Evolutionary conservation across 2,113 vertebrate genomes (phyloP).

Genomic region (Haemorhous mexicanus): DNA sequence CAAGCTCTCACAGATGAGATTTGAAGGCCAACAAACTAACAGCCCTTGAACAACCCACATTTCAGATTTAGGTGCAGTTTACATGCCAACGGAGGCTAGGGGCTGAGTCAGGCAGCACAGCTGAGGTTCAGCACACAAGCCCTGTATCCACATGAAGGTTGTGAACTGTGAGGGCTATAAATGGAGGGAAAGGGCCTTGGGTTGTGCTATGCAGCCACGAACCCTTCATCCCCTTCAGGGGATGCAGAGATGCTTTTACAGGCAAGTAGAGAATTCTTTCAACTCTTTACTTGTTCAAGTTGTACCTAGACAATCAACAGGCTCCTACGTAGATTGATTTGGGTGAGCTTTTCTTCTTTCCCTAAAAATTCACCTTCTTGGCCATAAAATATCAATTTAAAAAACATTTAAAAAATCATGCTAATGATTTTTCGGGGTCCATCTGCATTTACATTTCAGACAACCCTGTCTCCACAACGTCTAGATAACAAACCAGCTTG

Average conservation of each 20-base stretch:
- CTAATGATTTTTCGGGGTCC: neutral
- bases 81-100: neutral
- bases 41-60: neutral
- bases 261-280: neutral
- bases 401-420: neutral
- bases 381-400: neutral
- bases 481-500: neutral
- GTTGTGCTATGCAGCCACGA: neutral
- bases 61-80: neutral
- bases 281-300: neutral
- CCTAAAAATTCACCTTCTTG: neutral
- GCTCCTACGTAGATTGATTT: neutral
- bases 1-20: neutral
- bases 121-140: neutral
- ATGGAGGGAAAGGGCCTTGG: neutral
- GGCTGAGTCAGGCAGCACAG: neutral
- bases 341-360: neutral
- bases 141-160: fast-evolving
- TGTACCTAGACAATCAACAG: neutral
- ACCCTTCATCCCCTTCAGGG: neutral
- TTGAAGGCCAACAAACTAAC: neutral
- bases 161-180: neutral
- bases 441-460: neutral
- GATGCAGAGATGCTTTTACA: neutral
- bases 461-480: neutral